Conservation (phyloP, 2,113 vertebrate genomes). For the Hemibagrus wyckioides region DNA sequence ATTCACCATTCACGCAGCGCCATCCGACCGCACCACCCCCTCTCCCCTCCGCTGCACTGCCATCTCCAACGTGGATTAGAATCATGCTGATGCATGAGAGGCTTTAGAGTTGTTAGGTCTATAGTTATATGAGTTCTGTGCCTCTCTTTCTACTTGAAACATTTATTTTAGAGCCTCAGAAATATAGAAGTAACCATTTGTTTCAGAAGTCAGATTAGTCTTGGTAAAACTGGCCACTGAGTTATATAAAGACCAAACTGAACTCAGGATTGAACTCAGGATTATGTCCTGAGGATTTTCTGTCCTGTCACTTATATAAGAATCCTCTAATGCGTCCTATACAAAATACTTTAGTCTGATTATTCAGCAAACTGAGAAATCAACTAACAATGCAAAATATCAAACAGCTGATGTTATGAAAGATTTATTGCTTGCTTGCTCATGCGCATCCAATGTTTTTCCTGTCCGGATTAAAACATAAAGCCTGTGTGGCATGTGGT, state of each 20-base stretch:
- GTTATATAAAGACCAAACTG: slow-evolving; percentile 18
- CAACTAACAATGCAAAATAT: slow-evolving; percentile 2
- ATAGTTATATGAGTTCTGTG: neutral
- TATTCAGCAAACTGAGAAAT: slow-evolving; percentile 49
- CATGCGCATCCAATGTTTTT: neutral
- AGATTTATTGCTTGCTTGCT: neutral
- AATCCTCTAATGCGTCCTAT: slow-evolving; percentile 59
- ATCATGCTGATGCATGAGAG: slow-evolving; percentile 18
- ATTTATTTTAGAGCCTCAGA: neutral
- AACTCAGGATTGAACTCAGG: slow-evolving; percentile 45
- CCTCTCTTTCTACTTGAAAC: neutral
- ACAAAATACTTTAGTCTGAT: slow-evolving; percentile 63
- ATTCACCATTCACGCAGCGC: slow-evolving; percentile 40
- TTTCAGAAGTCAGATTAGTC: slow-evolving; percentile 15
- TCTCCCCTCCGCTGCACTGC: neutral
- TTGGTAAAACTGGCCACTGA: slow-evolving; percentile 23
- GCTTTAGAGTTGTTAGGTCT: slow-evolving; percentile 9
- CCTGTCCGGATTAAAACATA: neutral
- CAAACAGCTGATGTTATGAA: neutral
- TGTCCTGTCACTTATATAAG: slow-evolving; percentile 61
- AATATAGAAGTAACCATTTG: neutral
- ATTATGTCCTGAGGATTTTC: slow-evolving; percentile 55
- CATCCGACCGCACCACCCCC: neutral
- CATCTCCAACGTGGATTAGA: slow-evolving; percentile 10
- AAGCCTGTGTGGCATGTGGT: neutral